Evolutionary conservation across 2,113 vertebrate genomes (phyloP).

Genomic region (Psammodynastes pulverulentus): DNA sequence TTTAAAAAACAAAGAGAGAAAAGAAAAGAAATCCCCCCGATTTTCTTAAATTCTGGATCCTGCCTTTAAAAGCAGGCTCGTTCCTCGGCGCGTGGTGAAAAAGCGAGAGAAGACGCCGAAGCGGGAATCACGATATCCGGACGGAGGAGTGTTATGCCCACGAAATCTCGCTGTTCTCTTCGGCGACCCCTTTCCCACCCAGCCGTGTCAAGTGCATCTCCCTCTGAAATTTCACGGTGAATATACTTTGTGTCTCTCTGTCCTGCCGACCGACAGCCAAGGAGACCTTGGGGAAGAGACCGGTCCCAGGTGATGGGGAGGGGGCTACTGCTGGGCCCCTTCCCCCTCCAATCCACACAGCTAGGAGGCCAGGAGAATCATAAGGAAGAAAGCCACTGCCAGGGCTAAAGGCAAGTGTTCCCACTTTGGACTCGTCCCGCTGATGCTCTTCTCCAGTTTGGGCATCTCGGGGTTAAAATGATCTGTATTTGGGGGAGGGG

Average conservation of each 20-base stretch:
- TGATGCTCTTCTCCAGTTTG: constrained; percentile 96
- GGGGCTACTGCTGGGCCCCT: constrained; percentile 16
- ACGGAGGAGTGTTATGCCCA: background rate
- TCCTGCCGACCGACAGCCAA: background rate
- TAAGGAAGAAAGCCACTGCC: constrained; percentile 82
- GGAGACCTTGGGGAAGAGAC: background rate
- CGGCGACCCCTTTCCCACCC: background rate
- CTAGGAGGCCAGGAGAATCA: constrained; percentile 88
- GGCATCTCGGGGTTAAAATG: constrained; percentile 87
- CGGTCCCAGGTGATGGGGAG: constrained; percentile 11
- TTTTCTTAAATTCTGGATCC: background rate
- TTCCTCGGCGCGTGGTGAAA: background rate
- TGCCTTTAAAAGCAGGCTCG: background rate
- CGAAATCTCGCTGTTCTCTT: background rate
- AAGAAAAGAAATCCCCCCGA: background rate
- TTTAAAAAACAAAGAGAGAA: background rate
- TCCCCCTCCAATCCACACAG: constrained; percentile 41
- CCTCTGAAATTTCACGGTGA: background rate
- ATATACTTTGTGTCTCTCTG: background rate
- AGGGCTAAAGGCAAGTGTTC: constrained; percentile 89
- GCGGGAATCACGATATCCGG: background rate
- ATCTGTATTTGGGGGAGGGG: constrained; percentile 67
- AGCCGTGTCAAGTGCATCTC: background rate
- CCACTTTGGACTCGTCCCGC: constrained; percentile 90
- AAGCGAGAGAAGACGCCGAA: background rate